These are phyloP conservation scores for Leptinotarsa peninsularis DNA, from an alignment of 2,888 invertebrate genomes.

Conservation along the genomic window DNA sequence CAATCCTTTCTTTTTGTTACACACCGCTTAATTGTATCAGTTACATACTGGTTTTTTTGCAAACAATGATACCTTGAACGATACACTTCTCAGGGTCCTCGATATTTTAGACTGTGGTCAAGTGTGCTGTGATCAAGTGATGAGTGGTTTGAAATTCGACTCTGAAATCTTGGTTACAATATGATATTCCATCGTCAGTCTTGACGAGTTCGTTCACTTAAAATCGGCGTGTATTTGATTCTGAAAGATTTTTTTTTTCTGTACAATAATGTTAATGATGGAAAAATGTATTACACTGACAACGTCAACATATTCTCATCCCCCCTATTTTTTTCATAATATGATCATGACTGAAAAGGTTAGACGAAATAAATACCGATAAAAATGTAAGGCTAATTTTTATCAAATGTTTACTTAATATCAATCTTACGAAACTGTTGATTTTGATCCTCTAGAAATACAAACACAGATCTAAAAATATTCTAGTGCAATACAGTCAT, in stretches of 20 bases:
- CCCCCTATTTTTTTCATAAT: no score
- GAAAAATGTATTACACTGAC: no score
- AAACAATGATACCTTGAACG: conserved; percentile 45
- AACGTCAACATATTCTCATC: no score
- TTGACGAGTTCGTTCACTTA: background rate
- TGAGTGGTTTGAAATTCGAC: conserved; percentile 52
- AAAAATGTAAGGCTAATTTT: no score
- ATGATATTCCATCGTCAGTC: conserved; percentile 43
- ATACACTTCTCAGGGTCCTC: conserved; percentile 45
- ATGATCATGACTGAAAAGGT: no score
- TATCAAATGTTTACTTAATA: no score
- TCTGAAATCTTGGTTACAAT: conserved; percentile 44
- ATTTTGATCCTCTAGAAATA: no score
- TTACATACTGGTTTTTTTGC: conserved; percentile 43
- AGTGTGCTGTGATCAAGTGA: conserved; percentile 43
- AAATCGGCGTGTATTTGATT: background rate
- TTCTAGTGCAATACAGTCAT: no score
- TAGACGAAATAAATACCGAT: no score
- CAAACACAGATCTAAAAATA: no score
- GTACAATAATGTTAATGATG: no score
- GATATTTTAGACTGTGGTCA: conserved; percentile 46
- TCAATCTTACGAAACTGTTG: no score
- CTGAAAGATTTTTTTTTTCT: background rate
- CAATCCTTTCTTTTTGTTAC: conserved; percentile 12
- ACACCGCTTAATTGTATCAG: conserved; percentile 32